Evolutionary conservation across 2,113 vertebrate genomes (phyloP).

Genomic region (Hemibagrus wyckioides): DNA sequence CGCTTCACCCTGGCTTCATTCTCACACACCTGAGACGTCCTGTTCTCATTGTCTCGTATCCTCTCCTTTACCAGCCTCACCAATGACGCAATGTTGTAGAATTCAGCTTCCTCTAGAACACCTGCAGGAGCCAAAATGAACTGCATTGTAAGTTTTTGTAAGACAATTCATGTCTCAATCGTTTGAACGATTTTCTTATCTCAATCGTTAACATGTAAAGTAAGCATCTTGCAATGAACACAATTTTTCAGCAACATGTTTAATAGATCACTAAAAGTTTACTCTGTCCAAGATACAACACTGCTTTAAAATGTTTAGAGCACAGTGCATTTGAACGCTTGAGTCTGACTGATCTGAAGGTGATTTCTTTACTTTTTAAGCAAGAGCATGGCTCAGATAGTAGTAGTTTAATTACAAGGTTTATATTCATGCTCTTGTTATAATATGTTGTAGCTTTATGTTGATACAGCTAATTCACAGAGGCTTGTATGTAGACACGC

Average conservation of each 20-base stretch:
- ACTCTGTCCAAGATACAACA: not conserved
- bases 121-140: conserved; percentile 68
- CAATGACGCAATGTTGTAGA: conserved; percentile 95
- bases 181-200: too few species aligned
- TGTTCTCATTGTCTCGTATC: conserved; percentile 97
- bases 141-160: not conserved
- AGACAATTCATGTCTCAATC: not conserved
- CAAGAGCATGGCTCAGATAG: not conserved
- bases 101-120: conserved; percentile 96
- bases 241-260: not conserved
- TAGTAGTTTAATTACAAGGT: not conserved
- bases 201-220: not conserved
- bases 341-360: not conserved
- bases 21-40: conserved; percentile 88
- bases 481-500: not conserved
- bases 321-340: not conserved
- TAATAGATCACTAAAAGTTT: not conserved
- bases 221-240: not conserved
- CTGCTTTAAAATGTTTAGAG: not conserved
- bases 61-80: conserved; percentile 95
- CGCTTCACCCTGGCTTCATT: not conserved
- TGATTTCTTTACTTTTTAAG: not conserved
- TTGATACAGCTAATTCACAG: not conserved
- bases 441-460: not conserved
- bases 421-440: not conserved